These are phyloP conservation scores for Platysteira castanea DNA, from an alignment of 2,113 vertebrate genomes.

Conservation along the genomic window DNA sequence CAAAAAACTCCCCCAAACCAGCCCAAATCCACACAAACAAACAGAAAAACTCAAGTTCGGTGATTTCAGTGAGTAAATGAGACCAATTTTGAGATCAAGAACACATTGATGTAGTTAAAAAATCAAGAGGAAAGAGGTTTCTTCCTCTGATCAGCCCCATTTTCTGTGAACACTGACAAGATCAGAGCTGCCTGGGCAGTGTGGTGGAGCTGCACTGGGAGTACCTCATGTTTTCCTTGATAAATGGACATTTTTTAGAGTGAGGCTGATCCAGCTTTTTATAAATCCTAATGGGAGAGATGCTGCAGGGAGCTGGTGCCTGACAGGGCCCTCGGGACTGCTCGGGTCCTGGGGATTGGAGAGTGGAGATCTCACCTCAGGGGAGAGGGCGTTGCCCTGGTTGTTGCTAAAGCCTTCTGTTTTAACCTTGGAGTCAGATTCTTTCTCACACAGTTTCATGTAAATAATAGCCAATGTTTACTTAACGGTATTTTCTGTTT, in stretches of 20 bases:
- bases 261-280: background rate
- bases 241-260: background rate
- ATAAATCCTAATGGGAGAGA: background rate
- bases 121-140: background rate
- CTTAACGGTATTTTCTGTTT: too few relatives aligned
- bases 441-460: too few relatives aligned
- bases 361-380: background rate
- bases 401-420: too few relatives aligned
- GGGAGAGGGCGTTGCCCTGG: too few relatives aligned
- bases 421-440: too few relatives aligned
- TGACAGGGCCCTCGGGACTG: too few relatives aligned
- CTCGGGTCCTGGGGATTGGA: fast-evolving
- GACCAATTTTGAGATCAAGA: background rate
- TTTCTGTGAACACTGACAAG: background rate
- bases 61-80: background rate
- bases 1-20: background rate
- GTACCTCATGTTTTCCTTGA: background rate
- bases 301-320: background rate
- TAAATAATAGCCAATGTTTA: too few relatives aligned
- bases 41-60: background rate
- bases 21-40: background rate
- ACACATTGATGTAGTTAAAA: background rate
- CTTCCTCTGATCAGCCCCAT: background rate
- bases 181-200: background rate
- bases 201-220: background rate